These are phyloP conservation scores for Bombus affinis DNA, from an alignment of 1,140 invertebrate species.

Conservation along the genomic window DNA sequence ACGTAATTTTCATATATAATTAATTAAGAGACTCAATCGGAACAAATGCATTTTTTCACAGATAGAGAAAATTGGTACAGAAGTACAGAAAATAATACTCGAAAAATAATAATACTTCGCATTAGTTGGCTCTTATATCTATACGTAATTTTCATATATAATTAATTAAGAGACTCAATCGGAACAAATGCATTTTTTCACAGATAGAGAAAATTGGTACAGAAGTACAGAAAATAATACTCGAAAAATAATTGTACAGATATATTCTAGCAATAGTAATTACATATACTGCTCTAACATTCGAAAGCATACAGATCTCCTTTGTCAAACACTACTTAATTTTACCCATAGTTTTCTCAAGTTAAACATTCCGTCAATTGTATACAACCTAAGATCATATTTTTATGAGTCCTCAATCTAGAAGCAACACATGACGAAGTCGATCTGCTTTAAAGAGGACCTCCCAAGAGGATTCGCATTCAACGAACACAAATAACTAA, in stretches of 20 bases:
- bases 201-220: too few species aligned
- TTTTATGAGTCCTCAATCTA: background rate
- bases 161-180: background rate
- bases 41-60: background rate
- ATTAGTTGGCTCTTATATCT: background rate
- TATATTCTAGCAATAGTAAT: background rate
- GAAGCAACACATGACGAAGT: background rate
- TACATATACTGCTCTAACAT: too few species aligned
- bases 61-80: too few species aligned
- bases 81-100: too few species aligned
- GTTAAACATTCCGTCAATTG: background rate
- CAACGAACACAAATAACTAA: background rate
- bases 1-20: background rate
- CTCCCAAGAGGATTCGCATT: background rate
- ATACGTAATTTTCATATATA: background rate
- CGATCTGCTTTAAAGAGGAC: conserved; percentile 8
- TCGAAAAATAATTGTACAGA: too few species aligned
- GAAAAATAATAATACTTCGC: too few species aligned
- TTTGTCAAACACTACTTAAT: too few species aligned
- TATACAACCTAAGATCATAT: background rate
- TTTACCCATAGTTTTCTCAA: background rate
- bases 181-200: background rate
- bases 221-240: too few species aligned
- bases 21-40: background rate
- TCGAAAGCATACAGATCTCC: too few species aligned